Evolutionary conservation across 2,888 invertebrate species (phyloP).

Genomic region (Lasioglossum vierecki): DNA sequence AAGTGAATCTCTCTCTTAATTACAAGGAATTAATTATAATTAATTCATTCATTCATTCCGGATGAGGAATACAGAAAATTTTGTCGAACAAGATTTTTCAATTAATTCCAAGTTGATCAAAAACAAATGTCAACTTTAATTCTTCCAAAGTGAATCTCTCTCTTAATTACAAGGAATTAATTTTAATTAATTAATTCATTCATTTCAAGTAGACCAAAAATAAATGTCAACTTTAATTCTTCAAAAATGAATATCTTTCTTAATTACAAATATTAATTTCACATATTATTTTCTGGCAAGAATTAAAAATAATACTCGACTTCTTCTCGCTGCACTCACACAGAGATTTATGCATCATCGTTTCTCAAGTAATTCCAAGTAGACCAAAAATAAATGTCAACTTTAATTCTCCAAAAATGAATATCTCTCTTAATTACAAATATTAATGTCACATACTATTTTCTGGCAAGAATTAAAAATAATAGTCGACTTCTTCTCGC

Average conservation of each 20-base stretch:
- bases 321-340: not conserved
- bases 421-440: not conserved
- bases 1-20: no score
- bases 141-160: no score
- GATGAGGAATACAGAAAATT: no score
- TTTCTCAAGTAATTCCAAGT: no score
- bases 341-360: not conserved
- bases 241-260: not conserved
- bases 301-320: not conserved
- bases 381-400: not conserved
- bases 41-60: no score
- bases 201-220: not conserved
- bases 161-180: no score
- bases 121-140: no score
- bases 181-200: no score
- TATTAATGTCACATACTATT: not conserved
- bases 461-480: not conserved
- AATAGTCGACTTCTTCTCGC: not conserved
- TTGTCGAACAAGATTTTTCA: not conserved
- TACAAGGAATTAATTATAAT: no score
- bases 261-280: not conserved
- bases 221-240: not conserved
- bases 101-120: not conserved
- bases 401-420: accelerated
- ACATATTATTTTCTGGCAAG: not conserved